Conservation (phyloP, 2,113 vertebrate genomes). For the Collichthys lucidus region DNA sequence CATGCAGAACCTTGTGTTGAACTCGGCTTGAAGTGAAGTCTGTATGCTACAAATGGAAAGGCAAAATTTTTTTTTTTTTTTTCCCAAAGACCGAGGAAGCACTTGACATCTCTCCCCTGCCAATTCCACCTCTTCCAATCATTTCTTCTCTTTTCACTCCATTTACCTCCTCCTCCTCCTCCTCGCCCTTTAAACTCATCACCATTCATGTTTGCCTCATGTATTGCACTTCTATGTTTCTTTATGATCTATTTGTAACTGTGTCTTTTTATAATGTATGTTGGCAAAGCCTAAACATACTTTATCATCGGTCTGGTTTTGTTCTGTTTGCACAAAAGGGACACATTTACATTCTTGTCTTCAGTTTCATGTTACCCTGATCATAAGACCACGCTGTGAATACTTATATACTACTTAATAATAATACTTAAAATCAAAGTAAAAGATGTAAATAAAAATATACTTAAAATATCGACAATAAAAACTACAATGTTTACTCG, state of each 20-base stretch:
- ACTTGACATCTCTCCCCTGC: slow-evolving; percentile 4
- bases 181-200: background rate
- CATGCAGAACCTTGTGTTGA: slow-evolving; percentile 36
- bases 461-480: background rate
- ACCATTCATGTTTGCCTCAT: background rate
- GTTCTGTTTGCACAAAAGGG: background rate
- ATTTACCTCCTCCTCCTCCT: background rate
- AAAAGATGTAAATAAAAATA: background rate
- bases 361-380: no score
- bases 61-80: background rate
- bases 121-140: background rate
- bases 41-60: slow-evolving; percentile 23
- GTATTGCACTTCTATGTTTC: background rate
- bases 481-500: background rate
- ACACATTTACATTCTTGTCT: no score
- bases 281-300: background rate
- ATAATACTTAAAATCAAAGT: background rate
- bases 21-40: background rate
- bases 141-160: slow-evolving; percentile 16
- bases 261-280: background rate
- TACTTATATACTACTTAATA: no score
- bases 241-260: background rate
- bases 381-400: no score
- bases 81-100: slow-evolving; percentile 1
- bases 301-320: background rate